Conservation (phyloP, 2,113 vertebrate genomes). For the Labrus mixtus region DNA sequence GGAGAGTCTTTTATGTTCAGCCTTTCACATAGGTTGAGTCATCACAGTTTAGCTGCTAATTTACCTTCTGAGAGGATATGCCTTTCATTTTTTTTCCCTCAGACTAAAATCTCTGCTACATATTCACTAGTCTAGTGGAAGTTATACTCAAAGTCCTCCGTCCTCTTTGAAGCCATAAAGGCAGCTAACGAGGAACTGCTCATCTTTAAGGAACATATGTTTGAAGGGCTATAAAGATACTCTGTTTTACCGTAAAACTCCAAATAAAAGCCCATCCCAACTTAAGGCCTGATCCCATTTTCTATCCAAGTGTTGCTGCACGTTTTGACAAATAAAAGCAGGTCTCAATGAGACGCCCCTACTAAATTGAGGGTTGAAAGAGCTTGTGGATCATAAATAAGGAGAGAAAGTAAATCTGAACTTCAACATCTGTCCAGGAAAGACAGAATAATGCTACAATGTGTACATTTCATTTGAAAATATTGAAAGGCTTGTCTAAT, state of each 20-base stretch:
- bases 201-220: not conserved
- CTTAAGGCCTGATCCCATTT: no score
- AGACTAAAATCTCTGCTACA: not conserved
- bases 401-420: no score
- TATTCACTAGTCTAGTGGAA: not conserved
- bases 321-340: no score
- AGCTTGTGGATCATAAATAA: no score
- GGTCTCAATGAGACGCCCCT: no score
- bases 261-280: no score
- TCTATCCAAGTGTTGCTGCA: no score
- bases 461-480: no score
- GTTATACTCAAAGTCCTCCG: not conserved
- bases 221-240: not conserved
- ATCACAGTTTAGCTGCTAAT: constrained; percentile 11
- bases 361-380: no score
- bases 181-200: not conserved
- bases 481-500: no score
- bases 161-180: not conserved
- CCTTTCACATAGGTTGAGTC: constrained; percentile 1
- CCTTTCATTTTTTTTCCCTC: not conserved
- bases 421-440: no score
- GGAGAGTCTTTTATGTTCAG: constrained; percentile 16
- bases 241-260: not conserved
- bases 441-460: no score
- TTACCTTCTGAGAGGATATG: not conserved